A percentile compares a stretch with the other conserved stretches of the same genome.
These are phyloP conservation scores for Elanus axillaris DNA, from an alignment of 2,113 vertebrate genomes.

Conservation along the genomic window DNA sequence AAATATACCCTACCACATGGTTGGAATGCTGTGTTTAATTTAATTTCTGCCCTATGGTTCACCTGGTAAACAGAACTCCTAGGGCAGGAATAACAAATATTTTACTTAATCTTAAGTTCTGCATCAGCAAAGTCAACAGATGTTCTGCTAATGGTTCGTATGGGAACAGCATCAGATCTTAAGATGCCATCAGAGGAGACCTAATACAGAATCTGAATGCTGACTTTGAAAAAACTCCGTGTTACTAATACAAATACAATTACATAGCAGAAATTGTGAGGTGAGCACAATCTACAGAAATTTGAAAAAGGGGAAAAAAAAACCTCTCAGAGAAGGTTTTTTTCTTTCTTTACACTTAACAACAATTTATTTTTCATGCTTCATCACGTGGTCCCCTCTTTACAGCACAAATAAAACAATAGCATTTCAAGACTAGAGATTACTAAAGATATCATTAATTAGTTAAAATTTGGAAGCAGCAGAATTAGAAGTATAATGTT, in stretches of 20 bases:
- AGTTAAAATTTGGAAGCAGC: background rate
- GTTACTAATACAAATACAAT: background rate
- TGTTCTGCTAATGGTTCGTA: background rate
- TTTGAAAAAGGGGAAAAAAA: background rate
- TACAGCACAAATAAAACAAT: background rate
- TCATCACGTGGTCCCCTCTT: background rate
- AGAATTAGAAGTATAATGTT: background rate
- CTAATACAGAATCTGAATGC: background rate
- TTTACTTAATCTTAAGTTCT: constrained; percentile 19
- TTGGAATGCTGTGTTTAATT: background rate
- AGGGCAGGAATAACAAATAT: background rate
- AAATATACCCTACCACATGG: background rate
- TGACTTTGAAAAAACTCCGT: background rate
- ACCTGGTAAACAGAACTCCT: background rate
- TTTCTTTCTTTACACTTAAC: background rate
- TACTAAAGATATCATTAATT: background rate
- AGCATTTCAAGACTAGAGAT: background rate
- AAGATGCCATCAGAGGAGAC: background rate
- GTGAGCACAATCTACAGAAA: background rate
- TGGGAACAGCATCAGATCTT: background rate
- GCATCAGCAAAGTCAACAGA: constrained; percentile 8
- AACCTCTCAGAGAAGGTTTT: background rate
- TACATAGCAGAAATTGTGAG: background rate
- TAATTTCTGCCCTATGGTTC: background rate
- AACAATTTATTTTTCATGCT: background rate